A percentile compares a stretch with the other conserved stretches of the same genome.
These are phyloP conservation scores for Acleris literana DNA, from an alignment of 2,888 invertebrate species.

Conservation along the genomic window DNA sequence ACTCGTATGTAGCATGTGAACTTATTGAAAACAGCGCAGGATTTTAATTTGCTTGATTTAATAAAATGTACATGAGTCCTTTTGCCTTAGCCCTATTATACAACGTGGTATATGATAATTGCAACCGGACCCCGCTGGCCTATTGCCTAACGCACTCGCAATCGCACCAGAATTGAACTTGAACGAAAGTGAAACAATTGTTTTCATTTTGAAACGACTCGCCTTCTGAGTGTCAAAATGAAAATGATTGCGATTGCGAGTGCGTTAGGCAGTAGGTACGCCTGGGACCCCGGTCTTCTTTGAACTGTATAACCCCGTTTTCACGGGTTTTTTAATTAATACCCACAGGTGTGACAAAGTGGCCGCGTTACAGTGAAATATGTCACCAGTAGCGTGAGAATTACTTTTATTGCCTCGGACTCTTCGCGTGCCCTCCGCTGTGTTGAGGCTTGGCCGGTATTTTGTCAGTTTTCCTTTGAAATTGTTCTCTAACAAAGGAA, in stretches of 20 bases:
- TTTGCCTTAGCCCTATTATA: too few relatives aligned
- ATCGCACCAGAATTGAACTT: too few relatives aligned
- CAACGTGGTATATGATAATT: not conserved
- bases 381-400: slow-evolving; percentile 20
- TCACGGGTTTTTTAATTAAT: slow-evolving; percentile 17
- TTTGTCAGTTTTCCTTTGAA: slow-evolving; percentile 8
- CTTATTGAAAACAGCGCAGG: too few relatives aligned
- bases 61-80: too few relatives aligned
- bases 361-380: slow-evolving; percentile 6
- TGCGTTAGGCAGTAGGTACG: too few relatives aligned
- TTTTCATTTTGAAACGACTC: too few relatives aligned
- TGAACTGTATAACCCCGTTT: slow-evolving; percentile 3
- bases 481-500: slow-evolving; percentile 21
- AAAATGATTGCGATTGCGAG: too few relatives aligned
- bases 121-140: not conserved
- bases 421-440: slow-evolving; percentile 12
- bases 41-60: too few relatives aligned
- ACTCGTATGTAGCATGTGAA: too few relatives aligned
- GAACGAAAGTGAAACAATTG: too few relatives aligned
- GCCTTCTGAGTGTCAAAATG: too few relatives aligned
- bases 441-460: slow-evolving; percentile 2
- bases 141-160: too few relatives aligned
- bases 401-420: slow-evolving; percentile 8
- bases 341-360: slow-evolving; percentile 24
- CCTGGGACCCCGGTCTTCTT: not conserved